Evolutionary conservation across 2,888 invertebrate genomes (phyloP), one percentile per base, ranked within the genome.

Genomic region (Rhagophthalmus giganteus): DNA sequence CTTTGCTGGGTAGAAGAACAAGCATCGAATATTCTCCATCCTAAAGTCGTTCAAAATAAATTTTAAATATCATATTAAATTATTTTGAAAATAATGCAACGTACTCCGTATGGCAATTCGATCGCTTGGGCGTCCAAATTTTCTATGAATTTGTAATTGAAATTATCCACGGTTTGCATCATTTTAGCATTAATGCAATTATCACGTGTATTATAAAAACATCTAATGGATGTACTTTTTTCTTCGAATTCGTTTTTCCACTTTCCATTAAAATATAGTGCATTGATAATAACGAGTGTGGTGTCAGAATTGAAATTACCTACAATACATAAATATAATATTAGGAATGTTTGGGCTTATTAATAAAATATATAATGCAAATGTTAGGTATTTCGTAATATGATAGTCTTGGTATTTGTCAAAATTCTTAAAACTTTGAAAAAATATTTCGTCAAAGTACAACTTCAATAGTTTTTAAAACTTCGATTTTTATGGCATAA

Each of bases 201-300:
- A 0, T 76, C 75, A 30, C 77, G 78, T 7, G 82, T 81, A 49
- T 80, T 78, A 65, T 83, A 79, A 74, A 90, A 90, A 52, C 85
- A 80, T 25, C 81, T 80, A 1, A 75, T 65, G 39, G 62, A 65
- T 0, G 86, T 86, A 10, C 67, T 61, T 2, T 66, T 68, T 7
- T 72, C 68, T 51, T 84, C 80, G 68, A 90, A 90, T 0, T 84
- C 77, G 14, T 79, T 78, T 53, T 82, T 79, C 90, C 90, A 90
- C 7, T 80, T 80, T n/a, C 88, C 88, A 57, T 86, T 86, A 77
- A 88, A 90, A 70, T 87, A 88, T 63, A 90, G 76, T 0, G 87
- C 87, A 62, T 89, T 90, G 60, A 88, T 85, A 34, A 90, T 76
- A 20, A 90, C 72, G 75, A 89, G 79, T 60, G 82, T 75, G 0